A percentile compares a stretch with the other conserved stretches of the same genome.
Conservation (phyloP, 2,888 invertebrate genomes). For the Harpalus rufipes region DNA sequence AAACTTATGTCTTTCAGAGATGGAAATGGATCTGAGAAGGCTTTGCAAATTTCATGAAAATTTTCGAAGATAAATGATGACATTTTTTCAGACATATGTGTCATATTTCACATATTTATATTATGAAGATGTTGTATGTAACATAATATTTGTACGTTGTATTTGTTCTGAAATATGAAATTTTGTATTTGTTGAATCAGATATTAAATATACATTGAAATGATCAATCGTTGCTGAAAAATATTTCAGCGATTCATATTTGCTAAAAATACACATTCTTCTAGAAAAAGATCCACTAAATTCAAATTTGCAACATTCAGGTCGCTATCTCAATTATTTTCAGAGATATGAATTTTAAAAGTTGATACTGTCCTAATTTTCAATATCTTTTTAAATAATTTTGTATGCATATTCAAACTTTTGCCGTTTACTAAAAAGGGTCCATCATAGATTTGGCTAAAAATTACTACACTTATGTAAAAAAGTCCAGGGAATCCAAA, state of each 20-base stretch:
- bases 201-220: background rate
- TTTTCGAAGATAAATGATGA: background rate
- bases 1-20: conserved; percentile 36
- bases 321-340: too few relatives aligned
- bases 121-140: conserved; percentile 8
- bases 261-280: too few relatives aligned
- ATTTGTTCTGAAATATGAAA: conserved; percentile 1
- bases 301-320: too few relatives aligned
- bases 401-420: too few relatives aligned
- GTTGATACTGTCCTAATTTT: too few relatives aligned
- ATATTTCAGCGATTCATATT: too few relatives aligned
- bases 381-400: too few relatives aligned
- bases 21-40: background rate
- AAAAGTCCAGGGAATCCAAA: background rate
- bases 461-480: background rate
- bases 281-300: too few relatives aligned
- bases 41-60: conserved; percentile 10
- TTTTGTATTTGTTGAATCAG: background rate
- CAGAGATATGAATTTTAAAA: too few relatives aligned
- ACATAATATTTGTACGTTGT: background rate
- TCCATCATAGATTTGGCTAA: background rate
- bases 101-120: conserved; percentile 3
- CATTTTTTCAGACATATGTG: conserved; percentile 16
- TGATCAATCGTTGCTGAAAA: background rate
- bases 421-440: too few relatives aligned